Base-by-base conservation (phyloP, 2,888 invertebrate species). In the Morinoia aosen region DNA sequence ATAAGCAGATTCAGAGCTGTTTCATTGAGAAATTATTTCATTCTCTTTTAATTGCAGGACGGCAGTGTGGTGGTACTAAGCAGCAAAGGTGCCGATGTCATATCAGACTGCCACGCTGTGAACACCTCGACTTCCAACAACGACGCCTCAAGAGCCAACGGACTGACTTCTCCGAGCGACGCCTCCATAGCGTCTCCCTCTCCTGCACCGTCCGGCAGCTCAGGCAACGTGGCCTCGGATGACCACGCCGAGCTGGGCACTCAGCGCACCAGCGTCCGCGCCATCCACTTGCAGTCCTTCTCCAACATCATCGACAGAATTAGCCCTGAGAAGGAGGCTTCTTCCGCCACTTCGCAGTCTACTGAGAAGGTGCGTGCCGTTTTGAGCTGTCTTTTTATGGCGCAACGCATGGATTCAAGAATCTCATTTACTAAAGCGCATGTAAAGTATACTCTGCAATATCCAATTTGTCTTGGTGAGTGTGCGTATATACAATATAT, bases 211-310 rank as follows among this genome's bases (percentile, higher is more conserved):
- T 76, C 76, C 76, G 10, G 25, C 8, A 76, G 25, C 76, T 76
- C 25, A 16, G 10, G 25, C 8, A 76, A 76, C 76, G 16, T 33
- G 19, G 76, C 76, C 76, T 16, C 76, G 19, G 76, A 76, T 8
- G 76, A 76, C 76, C 76, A 16, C 76, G 33, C 76, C 25, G 76
- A 76, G 76, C 76, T 33, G 12, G 61, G 61, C 8, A 5, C 61
- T 90, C 95, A 61, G 11, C 39, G 91, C 25, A 93, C 91, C 95
- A 95, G 95, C 48, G 95, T 96, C 0, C 95, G 95, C 40, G 95
- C 96, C 58, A 96, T 95, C 14, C 95, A 95, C 39, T 97, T 98
- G 94, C 98, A 98, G 96, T 98, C 98, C 0, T 98, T 98, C 97
- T 98, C 98, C 88, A 97, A 97, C 25, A 97, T 97, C 58, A 97